Evolutionary conservation across 2,888 invertebrate species (phyloP), one percentile per base, ranked within the genome.

Genomic region (Mesoligia furuncula): DNA sequence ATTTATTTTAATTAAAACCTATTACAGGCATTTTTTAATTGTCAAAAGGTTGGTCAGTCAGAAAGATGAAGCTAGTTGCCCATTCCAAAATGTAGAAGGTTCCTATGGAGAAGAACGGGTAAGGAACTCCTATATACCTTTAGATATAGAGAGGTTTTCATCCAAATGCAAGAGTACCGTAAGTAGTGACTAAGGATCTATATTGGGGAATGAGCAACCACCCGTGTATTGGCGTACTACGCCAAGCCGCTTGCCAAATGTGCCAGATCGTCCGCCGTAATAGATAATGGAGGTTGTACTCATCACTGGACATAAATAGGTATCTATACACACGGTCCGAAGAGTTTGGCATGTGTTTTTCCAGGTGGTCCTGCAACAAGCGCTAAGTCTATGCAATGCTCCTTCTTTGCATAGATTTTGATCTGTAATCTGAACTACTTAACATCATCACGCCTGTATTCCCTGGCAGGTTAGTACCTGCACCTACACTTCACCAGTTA

Each of bases 201-300:
- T 77, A 42, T 77, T 77, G 64, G 54, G 62, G 59, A 77, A 57
- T 83, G 86, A 83, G 66, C 67, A 62, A 68, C 36, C 70, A 74
- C 31, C 70, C 54, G 65, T 11, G 64, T 20, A 81, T 68, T 64
- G 39, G 83, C 62, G 51, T 36, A 3, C 17, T 48, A 61, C 77
- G 67, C 78, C 78, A 83, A 77, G 17, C 13, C 11, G 83, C 67
- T 57, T 85, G 83, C 83, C 83, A 83, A 83, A 83, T 85, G 86
- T 85, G 83, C 70, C 83, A 77, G 70, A 73, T 70, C 11, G 45
- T 17, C 4, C 15, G 27, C 68, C 8, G 8, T 83, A 54, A 54
- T 77, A 66, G 77, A 73, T 54, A 51, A 77, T 70, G 39, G 51
- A 81, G 51, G 31, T 51, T 75, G 68, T 72, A 36, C 31, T 59